Percentiles rank a stretch among this genome's conserved stretches.
Conservation (phyloP, 2,888 invertebrate genomes). For the Polydrusus pterygomalis region DNA sequence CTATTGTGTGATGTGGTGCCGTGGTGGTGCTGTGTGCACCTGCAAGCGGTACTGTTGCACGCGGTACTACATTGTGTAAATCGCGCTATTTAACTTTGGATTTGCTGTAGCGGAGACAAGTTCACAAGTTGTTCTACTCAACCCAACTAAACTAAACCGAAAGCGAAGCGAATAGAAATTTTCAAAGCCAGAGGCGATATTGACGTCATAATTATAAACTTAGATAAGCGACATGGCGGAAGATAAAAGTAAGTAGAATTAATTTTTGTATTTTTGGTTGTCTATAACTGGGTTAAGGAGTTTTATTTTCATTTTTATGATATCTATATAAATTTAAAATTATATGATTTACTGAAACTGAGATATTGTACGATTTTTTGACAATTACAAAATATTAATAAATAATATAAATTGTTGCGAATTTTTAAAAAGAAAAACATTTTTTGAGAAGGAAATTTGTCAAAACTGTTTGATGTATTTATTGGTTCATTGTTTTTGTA, state of each 20-base stretch:
- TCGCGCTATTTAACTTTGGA: constrained; percentile 49
- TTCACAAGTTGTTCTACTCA: constrained; percentile 16
- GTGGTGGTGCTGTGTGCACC: constrained; percentile 42
- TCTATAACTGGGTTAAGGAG: not conserved
- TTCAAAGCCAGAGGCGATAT: not conserved
- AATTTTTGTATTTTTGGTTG: constrained; percentile 8
- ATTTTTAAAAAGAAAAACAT: too few species aligned
- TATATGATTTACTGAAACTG: too few species aligned
- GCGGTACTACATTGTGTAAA: constrained; percentile 35
- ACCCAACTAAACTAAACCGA: constrained; percentile 16
- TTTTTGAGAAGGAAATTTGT: too few species aligned
- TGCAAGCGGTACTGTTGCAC: constrained; percentile 44
- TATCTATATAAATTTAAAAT: not conserved
- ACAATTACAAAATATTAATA: too few species aligned
- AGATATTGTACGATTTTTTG: too few species aligned
- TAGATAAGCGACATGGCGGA: constrained; percentile 11
- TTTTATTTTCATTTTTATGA: not conserved
- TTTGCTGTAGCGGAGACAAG: constrained; percentile 5
- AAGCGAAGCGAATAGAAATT: constrained; percentile 44
- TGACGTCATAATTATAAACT: constrained; percentile 5
- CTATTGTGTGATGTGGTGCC: too few species aligned
- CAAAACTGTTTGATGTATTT: too few species aligned
- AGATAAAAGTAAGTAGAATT: constrained; percentile 23
- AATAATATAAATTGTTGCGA: too few species aligned
- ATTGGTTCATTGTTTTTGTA: too few species aligned